Conservation (phyloP, 1,140 invertebrate species). For the Drosophila pseudoobscura region DNA sequence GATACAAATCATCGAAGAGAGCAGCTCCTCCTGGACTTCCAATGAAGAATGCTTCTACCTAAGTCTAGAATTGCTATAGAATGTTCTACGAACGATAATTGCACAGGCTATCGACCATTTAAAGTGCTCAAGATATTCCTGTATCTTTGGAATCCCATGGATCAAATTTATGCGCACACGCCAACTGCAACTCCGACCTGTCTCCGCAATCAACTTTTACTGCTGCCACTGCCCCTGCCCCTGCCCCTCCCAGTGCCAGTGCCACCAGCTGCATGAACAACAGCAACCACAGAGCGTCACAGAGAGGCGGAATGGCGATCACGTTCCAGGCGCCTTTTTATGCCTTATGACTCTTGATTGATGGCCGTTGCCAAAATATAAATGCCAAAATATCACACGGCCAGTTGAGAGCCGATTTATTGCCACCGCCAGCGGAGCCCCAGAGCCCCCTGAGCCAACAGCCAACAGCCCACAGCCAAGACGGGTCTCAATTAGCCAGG, state of each 20-base stretch:
- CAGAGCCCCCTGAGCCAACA: constrained; percentile 13
- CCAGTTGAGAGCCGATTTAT: constrained; percentile 54
- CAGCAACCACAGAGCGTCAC: background rate
- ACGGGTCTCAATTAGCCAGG: constrained; percentile 20
- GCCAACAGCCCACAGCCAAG: too few species aligned
- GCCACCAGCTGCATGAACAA: constrained; percentile 8
- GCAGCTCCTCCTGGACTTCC: too few species aligned
- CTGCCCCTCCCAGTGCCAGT: background rate
- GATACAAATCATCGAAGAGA: too few species aligned
- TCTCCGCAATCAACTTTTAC: constrained; percentile 17
- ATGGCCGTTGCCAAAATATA: constrained; percentile 50
- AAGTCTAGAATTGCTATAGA: too few species aligned
- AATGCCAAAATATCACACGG: constrained; percentile 70
- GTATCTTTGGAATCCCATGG: too few species aligned
- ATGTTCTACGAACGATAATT: too few species aligned
- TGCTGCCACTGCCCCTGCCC: background rate
- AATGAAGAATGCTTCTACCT: too few species aligned
- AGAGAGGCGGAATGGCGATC: constrained; percentile 33
- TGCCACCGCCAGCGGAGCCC: constrained; percentile 41
- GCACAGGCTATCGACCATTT: too few species aligned
- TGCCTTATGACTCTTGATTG: constrained; percentile 58
- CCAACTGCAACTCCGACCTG: constrained; percentile 9
- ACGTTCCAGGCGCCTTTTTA: constrained; percentile 61
- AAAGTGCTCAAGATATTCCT: too few species aligned
- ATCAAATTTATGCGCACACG: constrained; percentile 1